Conservation (phyloP, 2,797 vertebrate genomes). For the Tarsius wallacei region DNA sequence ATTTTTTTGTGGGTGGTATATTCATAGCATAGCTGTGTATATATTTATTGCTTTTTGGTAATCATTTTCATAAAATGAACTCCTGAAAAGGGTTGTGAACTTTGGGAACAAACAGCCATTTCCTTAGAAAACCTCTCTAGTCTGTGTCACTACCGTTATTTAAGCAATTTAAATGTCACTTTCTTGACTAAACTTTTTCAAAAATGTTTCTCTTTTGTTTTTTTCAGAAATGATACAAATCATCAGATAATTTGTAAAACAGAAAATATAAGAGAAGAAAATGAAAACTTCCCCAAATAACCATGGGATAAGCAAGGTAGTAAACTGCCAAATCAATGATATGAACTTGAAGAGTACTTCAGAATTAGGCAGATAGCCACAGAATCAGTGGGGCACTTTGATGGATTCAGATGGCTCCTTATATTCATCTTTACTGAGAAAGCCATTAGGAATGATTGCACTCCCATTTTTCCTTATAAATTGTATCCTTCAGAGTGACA, state of each 20-base stretch:
- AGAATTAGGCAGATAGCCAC: constrained; percentile 27
- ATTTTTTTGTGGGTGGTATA: background rate
- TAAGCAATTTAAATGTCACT: constrained; percentile 54
- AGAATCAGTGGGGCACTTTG: background rate
- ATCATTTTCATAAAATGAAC: constrained; percentile 44
- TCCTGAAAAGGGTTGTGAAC: constrained; percentile 25
- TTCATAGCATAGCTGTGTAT: constrained; percentile 2
- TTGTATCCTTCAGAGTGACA: background rate
- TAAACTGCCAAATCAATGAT: constrained; percentile 8
- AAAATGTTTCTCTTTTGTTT: constrained; percentile 24
- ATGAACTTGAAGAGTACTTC: background rate
- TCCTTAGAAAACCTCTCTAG: constrained; percentile 57
- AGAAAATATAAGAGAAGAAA: constrained; percentile 51
- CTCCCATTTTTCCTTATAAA: constrained; percentile 37
- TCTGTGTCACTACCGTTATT: background rate
- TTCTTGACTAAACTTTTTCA: background rate
- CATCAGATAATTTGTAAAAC: constrained; percentile 49
- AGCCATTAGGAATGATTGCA: background rate
- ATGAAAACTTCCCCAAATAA: background rate
- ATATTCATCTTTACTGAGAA: constrained; percentile 34
- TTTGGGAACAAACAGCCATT: background rate
- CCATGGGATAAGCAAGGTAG: background rate
- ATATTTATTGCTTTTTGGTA: background rate
- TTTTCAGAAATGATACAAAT: constrained; percentile 54
- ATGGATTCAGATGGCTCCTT: background rate